Percentiles rank a stretch among this genome's conserved stretches.
Evolutionary conservation across 2,113 vertebrate species (phyloP).

Genomic region (Oceanodroma tethys): DNA sequence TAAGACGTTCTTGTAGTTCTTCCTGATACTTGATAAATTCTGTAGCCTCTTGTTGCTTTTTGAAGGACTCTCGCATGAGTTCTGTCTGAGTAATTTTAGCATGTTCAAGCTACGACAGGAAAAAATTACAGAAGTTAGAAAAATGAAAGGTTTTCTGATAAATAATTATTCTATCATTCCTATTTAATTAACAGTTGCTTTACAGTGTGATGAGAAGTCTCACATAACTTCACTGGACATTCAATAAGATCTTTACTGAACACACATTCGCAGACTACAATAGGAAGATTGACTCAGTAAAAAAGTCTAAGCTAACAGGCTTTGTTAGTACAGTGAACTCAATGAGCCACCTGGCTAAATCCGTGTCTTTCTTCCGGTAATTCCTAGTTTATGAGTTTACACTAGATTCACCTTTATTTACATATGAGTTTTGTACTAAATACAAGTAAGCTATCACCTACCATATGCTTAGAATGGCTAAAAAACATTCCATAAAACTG

Average conservation of each 20-base stretch:
- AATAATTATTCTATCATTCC: neutral
- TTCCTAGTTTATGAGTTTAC: neutral
- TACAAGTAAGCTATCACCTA: neutral
- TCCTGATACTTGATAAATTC: conserved; percentile 87
- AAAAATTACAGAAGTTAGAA: neutral
- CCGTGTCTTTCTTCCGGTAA: neutral
- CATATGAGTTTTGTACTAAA: neutral
- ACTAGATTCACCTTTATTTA: conserved; percentile 16
- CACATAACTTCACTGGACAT: neutral
- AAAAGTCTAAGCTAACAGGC: neutral
- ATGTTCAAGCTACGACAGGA: conserved; percentile 85
- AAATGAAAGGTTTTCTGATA: neutral
- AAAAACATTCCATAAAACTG: neutral
- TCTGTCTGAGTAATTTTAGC: conserved; percentile 92
- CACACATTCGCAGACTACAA: neutral
- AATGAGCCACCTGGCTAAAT: conserved; percentile 22
- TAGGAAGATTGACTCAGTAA: neutral
- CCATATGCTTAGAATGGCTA: neutral
- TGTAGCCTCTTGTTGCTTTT: conserved; percentile 84
- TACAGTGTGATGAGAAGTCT: neutral
- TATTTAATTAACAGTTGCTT: neutral
- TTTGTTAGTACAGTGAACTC: neutral
- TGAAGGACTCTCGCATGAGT: conserved; percentile 90
- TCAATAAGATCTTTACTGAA: neutral
- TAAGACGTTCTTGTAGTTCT: conserved; percentile 86